phyloP scores from a whole-genome alignment of 2,888 invertebrate species.

The Apodemia hepburni region DNA sequence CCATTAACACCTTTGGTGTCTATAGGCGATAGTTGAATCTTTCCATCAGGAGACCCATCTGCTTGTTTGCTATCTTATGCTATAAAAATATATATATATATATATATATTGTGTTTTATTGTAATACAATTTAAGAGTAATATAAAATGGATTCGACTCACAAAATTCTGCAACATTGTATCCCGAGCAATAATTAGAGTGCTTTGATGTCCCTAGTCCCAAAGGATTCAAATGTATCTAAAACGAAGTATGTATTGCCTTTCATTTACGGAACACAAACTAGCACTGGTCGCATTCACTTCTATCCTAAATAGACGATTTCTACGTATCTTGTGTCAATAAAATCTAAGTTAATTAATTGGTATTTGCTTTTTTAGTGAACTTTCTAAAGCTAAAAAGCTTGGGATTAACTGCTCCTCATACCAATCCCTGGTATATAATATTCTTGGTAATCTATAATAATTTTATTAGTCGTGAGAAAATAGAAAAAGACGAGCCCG shows the following conservation, averaged over 20 bases:
- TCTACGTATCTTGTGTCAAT: slow-evolving; percentile 7
- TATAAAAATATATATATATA: no score
- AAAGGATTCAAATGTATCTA: slow-evolving; percentile 30
- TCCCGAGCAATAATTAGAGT: slow-evolving; percentile 24
- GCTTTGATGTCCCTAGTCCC: slow-evolving; percentile 22
- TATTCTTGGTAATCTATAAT: no score
- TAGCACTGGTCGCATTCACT: slow-evolving; percentile 17
- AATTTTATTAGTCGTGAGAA: no score
- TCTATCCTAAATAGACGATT: background rate
- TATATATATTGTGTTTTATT: no score
- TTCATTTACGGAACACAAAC: slow-evolving; percentile 31
- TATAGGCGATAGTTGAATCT: no score
- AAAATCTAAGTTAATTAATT: background rate
- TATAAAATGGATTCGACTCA: background rate
- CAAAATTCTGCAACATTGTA: slow-evolving; percentile 11
- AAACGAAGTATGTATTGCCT: slow-evolving; percentile 31
- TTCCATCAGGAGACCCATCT: no score
- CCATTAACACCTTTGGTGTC: no score
- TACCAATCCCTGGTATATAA: no score
- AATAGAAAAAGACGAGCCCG: no score
- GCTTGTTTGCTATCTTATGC: no score
- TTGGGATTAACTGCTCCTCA: no score
- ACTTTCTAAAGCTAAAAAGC: no score
- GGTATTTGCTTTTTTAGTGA: background rate
- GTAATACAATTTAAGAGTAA: background rate